Evolutionary conservation across 2,113 vertebrate genomes (phyloP).

Genomic region (Cyphomyrus plagiostoma): DNA sequence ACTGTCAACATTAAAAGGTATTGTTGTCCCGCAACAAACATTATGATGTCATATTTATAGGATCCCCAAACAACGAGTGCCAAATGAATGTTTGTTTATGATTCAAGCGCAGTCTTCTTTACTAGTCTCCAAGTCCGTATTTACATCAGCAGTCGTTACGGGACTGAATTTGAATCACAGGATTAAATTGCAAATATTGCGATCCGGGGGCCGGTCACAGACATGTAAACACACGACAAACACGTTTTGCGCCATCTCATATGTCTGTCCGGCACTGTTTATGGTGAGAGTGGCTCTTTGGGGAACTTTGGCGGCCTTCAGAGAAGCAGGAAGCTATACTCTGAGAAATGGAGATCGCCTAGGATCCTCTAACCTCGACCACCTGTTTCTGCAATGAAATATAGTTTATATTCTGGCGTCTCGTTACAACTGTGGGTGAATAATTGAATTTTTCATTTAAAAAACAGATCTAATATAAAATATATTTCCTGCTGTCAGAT

Average conservation of each 20-base stretch:
- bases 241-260: slow-evolving; percentile 53
- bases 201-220: slow-evolving; percentile 42
- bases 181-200: slow-evolving; percentile 49
- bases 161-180: slow-evolving; percentile 40
- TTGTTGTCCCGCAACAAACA: slow-evolving; percentile 49
- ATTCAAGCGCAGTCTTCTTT: slow-evolving; percentile 48
- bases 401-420: slow-evolving; percentile 39
- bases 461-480: slow-evolving; percentile 11
- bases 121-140: slow-evolving; percentile 52
- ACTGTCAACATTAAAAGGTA: slow-evolving; percentile 54
- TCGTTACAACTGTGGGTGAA: background rate
- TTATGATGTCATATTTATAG: slow-evolving; percentile 56
- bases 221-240: slow-evolving; percentile 54
- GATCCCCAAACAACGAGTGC: slow-evolving; percentile 45
- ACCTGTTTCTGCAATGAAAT: slow-evolving; percentile 40
- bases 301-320: slow-evolving; percentile 24
- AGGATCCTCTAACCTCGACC: slow-evolving; percentile 47
- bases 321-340: background rate
- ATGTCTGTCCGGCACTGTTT: slow-evolving; percentile 56
- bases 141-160: slow-evolving; percentile 48
- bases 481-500: background rate
- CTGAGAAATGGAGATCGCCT: slow-evolving; percentile 39
- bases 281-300: slow-evolving; percentile 46
- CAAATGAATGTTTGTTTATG: slow-evolving; percentile 54
- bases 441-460: slow-evolving; percentile 10